Evolutionary conservation across 1,140 invertebrate genomes (phyloP).

Genomic region (Drosophila saltans): DNA sequence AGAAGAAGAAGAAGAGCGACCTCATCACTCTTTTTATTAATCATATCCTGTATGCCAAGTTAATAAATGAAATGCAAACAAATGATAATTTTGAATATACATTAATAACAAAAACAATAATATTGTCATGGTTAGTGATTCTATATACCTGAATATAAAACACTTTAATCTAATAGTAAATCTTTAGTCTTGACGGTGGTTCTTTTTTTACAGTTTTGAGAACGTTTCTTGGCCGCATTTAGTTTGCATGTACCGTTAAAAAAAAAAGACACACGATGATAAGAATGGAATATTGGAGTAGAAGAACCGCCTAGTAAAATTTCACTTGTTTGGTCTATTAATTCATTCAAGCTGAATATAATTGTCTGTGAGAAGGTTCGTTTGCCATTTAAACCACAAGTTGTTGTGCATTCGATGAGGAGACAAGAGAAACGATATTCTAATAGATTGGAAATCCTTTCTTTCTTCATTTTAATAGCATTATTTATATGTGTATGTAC

Average conservation of each 20-base stretch:
- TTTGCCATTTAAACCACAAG: not conserved
- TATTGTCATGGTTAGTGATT: not conserved
- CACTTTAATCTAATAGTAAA: not conserved
- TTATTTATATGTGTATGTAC: too few relatives aligned
- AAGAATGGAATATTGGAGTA: not conserved
- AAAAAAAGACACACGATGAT: too few relatives aligned
- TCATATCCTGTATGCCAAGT: not conserved
- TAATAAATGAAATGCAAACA: not conserved
- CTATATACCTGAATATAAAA: not conserved
- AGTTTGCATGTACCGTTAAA: conserved; percentile 2
- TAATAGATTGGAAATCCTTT: too few relatives aligned
- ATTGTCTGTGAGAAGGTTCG: not conserved
- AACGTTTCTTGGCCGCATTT: conserved; percentile 8
- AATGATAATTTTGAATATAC: too few relatives aligned
- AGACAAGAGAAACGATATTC: not conserved
- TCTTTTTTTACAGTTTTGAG: not conserved
- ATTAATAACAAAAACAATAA: not conserved
- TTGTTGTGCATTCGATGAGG: too few relatives aligned
- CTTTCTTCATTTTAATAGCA: too few relatives aligned
- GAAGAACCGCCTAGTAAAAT: conserved; percentile 6
- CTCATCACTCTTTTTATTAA: not conserved
- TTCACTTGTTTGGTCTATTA: conserved; percentile 74
- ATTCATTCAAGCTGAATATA: conserved; percentile 44
- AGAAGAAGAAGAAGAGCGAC: not conserved
- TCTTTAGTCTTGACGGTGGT: not conserved